These are phyloP conservation scores for Conus ventricosus DNA, from an alignment of 1,140 invertebrate species.

Conservation along the genomic window DNA sequence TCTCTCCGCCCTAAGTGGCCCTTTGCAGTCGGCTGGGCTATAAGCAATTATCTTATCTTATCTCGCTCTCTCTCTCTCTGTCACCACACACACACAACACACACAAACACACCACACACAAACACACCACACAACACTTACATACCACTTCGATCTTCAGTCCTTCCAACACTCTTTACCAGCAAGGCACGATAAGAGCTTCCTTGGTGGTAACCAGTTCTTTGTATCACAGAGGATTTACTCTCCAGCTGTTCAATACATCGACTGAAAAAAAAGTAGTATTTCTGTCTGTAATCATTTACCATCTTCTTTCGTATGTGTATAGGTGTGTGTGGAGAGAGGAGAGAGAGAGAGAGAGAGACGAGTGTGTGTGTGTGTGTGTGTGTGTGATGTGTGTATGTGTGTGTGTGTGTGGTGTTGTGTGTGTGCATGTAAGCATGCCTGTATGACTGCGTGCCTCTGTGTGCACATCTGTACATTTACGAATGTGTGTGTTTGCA, in stretches of 20 bases:
- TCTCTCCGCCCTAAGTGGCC: too few relatives aligned
- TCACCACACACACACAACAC: too few relatives aligned
- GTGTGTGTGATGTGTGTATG: too few relatives aligned
- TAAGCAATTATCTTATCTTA: too few relatives aligned
- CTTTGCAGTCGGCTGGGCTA: too few relatives aligned
- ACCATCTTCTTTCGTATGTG: too few relatives aligned
- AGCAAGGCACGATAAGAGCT: slow-evolving; percentile 69
- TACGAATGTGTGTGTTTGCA: not conserved
- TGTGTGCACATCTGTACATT: not conserved
- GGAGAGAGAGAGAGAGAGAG: too few relatives aligned
- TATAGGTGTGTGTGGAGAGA: too few relatives aligned
- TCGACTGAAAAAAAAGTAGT: slow-evolving; percentile 63
- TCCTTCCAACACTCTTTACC: slow-evolving; percentile 72
- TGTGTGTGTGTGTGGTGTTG: too few relatives aligned
- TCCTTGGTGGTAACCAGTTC: slow-evolving; percentile 74
- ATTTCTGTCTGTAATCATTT: not conserved
- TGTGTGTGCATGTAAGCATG: not conserved
- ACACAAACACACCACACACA: not conserved
- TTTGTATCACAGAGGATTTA: slow-evolving; percentile 70
- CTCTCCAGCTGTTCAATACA: slow-evolving; percentile 72
- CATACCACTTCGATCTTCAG: slow-evolving; percentile 70
- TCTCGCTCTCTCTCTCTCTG: too few relatives aligned
- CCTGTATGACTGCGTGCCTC: not conserved
- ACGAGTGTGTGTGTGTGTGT: too few relatives aligned
- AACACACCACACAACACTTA: too few relatives aligned